A percentile compares a stretch with the other conserved stretches of the same genome.
These are phyloP conservation scores for Drosophila siamana DNA, from an alignment of 2,888 invertebrate species.

Conservation along the genomic window DNA sequence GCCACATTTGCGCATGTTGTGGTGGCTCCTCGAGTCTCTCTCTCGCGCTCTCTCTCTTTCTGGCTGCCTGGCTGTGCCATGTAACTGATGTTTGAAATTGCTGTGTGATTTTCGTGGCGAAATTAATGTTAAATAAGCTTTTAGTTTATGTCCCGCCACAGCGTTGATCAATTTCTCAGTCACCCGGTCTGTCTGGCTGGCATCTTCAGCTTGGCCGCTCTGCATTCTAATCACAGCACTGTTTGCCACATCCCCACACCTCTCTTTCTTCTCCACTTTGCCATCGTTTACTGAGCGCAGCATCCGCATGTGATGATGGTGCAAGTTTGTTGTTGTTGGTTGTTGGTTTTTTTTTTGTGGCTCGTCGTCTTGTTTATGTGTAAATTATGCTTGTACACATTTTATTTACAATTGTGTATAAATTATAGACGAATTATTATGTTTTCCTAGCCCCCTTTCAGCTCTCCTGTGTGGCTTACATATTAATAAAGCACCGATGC, in stretches of 20 bases:
- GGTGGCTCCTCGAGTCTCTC: constrained; percentile 51
- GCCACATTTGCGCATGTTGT: constrained; percentile 69
- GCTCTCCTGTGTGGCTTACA: constrained; percentile 51
- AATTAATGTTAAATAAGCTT: constrained; percentile 81
- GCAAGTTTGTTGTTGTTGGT: constrained; percentile 51
- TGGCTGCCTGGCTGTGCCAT: constrained; percentile 40
- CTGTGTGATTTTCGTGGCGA: constrained; percentile 82
- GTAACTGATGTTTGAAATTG: constrained; percentile 80
- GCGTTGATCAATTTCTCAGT: constrained; percentile 81
- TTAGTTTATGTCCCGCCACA: constrained; percentile 81
- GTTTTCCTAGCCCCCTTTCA: constrained; percentile 49
- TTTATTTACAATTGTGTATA: constrained; percentile 80
- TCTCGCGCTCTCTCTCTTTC: neutral
- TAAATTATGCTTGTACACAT: constrained; percentile 82
- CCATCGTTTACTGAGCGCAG: no score
- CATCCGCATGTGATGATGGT: constrained; percentile 55
- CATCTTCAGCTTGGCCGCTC: constrained; percentile 53
- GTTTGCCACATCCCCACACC: constrained; percentile 16
- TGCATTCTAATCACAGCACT: constrained; percentile 62
- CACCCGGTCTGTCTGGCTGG: constrained; percentile 62
- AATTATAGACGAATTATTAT: constrained; percentile 79
- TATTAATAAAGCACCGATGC: constrained; percentile 66
- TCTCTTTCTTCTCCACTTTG: neutral
- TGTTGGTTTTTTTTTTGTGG: constrained; percentile 34
- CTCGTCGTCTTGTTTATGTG: constrained; percentile 75